A percentile compares a stretch with the other conserved stretches of the same genome.
Conservation (phyloP, 2,113 vertebrate species). For the Tapirus terrestris region DNA sequence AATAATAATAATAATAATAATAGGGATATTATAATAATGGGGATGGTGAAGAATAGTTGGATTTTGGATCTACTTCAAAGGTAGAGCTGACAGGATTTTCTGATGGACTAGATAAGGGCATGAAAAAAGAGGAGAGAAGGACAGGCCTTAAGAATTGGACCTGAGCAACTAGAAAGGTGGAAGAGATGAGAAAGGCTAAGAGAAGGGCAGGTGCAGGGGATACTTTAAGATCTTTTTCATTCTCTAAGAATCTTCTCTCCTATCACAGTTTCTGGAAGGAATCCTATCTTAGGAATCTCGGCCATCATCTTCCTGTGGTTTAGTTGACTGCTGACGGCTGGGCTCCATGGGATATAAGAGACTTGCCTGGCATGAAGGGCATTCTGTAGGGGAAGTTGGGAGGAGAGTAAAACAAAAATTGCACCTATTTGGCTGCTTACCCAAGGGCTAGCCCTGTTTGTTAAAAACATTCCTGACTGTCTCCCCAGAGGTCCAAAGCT, state of each 20-base stretch:
- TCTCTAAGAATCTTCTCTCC: background rate
- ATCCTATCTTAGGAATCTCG: background rate
- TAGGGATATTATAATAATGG: background rate
- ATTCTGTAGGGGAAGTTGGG: background rate
- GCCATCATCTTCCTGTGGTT: background rate
- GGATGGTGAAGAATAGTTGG: background rate
- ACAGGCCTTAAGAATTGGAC: background rate
- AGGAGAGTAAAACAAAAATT: background rate
- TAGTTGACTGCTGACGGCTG: background rate
- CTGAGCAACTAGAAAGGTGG: background rate
- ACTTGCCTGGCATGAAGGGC: background rate
- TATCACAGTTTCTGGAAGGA: background rate
- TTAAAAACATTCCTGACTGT: constrained; percentile 40
- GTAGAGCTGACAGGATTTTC: background rate
- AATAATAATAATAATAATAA: too few species aligned
- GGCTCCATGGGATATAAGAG: background rate
- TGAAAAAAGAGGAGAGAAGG: background rate
- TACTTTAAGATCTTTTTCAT: background rate
- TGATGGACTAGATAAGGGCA: background rate
- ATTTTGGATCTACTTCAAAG: background rate
- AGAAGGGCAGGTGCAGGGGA: background rate
- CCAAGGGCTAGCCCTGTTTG: constrained; percentile 49
- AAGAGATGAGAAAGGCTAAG: background rate
- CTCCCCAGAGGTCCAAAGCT: constrained; percentile 43
- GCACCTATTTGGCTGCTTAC: background rate